Evolutionary conservation across 2,113 vertebrate species (phyloP).

Genomic region (Sander lucioperca): DNA sequence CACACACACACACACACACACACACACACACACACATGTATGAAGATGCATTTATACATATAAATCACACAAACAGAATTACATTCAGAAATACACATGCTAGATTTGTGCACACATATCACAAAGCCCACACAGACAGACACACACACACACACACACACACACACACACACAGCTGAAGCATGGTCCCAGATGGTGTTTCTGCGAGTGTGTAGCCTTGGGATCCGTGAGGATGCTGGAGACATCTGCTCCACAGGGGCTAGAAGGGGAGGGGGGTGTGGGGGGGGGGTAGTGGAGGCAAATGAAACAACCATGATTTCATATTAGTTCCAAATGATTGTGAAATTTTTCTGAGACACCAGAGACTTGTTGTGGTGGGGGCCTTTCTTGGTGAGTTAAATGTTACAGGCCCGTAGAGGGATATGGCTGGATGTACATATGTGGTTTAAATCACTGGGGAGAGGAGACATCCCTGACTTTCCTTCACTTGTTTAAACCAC

Average conservation of each 20-base stretch:
- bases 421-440: slow-evolving; percentile 56
- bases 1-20: slow-evolving; percentile 1
- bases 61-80: slow-evolving; percentile 62
- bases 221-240: slow-evolving; percentile 80
- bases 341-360: slow-evolving; percentile 70
- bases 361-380: slow-evolving; percentile 57
- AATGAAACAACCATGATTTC: slow-evolving; percentile 76
- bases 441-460: slow-evolving; percentile 62
- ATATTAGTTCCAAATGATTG: slow-evolving; percentile 81
- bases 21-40: slow-evolving; percentile 35
- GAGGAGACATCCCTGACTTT: slow-evolving; percentile 61
- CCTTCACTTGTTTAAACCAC: slow-evolving; percentile 61
- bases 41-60: slow-evolving; percentile 55
- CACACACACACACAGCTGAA: slow-evolving; percentile 68
- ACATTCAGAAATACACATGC: slow-evolving; percentile 58
- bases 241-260: slow-evolving; percentile 84
- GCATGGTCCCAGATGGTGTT: slow-evolving; percentile 83
- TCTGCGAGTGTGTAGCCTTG: slow-evolving; percentile 80
- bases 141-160: slow-evolving; percentile 55
- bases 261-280: slow-evolving; percentile 1
- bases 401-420: slow-evolving; percentile 53
- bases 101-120: slow-evolving; percentile 44
- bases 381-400: slow-evolving; percentile 54
- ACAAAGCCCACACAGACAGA: slow-evolving; percentile 50
- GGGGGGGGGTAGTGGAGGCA: slow-evolving; percentile 64